phyloP scores from a whole-genome alignment of 1,140 invertebrate genomes.

The Grapholita molesta region DNA sequence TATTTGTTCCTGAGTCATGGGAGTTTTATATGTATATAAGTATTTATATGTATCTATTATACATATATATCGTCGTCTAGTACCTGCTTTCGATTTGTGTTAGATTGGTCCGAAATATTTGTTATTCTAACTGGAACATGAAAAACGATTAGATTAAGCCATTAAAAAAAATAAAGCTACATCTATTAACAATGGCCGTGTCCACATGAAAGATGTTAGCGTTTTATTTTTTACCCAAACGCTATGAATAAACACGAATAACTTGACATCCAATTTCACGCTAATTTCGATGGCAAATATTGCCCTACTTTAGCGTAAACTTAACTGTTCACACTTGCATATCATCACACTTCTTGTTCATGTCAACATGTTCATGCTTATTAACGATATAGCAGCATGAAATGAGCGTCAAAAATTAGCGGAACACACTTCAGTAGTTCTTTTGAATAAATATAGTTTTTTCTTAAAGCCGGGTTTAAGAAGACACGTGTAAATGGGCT shows the following conservation, averaged over 20 bases:
- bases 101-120: too few relatives aligned
- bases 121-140: too few relatives aligned
- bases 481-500: background rate
- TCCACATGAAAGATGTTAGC: too few relatives aligned
- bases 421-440: slow-evolving; percentile 30
- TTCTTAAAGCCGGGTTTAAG: background rate
- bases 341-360: background rate
- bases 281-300: background rate
- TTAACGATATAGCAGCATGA: slow-evolving; percentile 47
- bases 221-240: too few relatives aligned
- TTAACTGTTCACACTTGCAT: background rate
- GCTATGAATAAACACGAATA: background rate
- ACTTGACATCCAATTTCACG: background rate
- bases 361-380: slow-evolving; percentile 48
- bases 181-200: too few relatives aligned
- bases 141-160: too few relatives aligned
- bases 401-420: slow-evolving; percentile 58
- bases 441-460: background rate
- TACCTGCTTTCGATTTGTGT: too few relatives aligned
- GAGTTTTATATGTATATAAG: too few relatives aligned
- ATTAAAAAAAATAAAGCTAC: too few relatives aligned
- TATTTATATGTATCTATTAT: too few relatives aligned
- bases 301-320: background rate
- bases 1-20: too few relatives aligned
- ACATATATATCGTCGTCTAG: too few relatives aligned